Base-by-base conservation (phyloP, 2,888 invertebrate genomes). In the Sinopyrophorus schimmeli region DNA sequence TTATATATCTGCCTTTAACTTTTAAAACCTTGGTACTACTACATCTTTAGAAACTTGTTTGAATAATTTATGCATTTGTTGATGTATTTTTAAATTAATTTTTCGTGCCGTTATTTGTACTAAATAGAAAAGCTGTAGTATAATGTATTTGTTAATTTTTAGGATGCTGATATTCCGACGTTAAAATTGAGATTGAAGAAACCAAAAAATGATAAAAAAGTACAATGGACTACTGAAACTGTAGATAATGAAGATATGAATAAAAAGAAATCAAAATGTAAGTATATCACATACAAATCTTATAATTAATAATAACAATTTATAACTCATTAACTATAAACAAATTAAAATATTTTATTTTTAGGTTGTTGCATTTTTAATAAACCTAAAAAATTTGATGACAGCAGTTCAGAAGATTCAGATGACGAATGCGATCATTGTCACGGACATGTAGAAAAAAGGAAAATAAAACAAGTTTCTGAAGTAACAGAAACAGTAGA, bases 181-280 rank as follows among this genome's bases (percentile, higher is more conserved):
- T 72, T 87, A 18, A 75, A 79, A 44, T 71, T 90, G 38, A 81
- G 82, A 48, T 74, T 89, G 34, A 79, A 80, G 50, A 87, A 87
- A 64, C 86, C 87, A 1, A 82, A 81, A 65, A 77, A 76, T 21
- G 77, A 80, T 43, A 87, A 88, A 72, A 92, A 90, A 72, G 95
- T 96, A 0, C 85, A 86, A 53, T 97, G 94, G 92, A 85, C 87
- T 5, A 84, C 85, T 49, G 92, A 87, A 61, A 94, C 95, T 1
- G 88, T 97, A 7, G 96, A 97, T 73, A 96, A 97, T 75, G 96
- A 97, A 72, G 77, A 92, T 68, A 83, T 96, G 87, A 89, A 92
- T 69, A 92, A 89, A 73, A 95, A 94, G 75, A 96, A 96, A 73
- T 96, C 96, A 14, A 97, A 96, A 81, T 96, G 96, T 93, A 76